phyloP scores from a whole-genome alignment of 2,797 vertebrate species.

The Pachyuromys duprasi region DNA sequence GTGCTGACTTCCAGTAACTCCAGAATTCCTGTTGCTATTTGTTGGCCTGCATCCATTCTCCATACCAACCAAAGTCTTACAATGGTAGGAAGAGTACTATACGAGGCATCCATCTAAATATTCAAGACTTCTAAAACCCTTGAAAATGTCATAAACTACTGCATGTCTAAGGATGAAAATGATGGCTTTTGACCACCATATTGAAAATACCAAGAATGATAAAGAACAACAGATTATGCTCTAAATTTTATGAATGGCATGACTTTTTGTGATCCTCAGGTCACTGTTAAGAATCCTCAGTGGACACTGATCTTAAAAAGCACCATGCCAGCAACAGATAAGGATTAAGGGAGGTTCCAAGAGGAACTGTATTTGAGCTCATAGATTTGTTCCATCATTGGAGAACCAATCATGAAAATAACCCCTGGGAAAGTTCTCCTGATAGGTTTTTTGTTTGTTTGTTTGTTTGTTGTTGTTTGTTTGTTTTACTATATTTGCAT shows the following conservation, averaged over 20 bases:
- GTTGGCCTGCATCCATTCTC: background rate
- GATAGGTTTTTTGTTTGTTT: background rate
- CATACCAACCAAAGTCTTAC: conserved; percentile 54
- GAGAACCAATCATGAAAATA: background rate
- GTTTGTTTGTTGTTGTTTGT: too few relatives aligned
- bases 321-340: background rate
- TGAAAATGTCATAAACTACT: conserved; percentile 58
- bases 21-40: background rate
- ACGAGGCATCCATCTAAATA: conserved; percentile 59
- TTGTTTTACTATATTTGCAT: conserved; percentile 10
- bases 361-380: conserved; percentile 7
- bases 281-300: background rate
- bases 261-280: background rate
- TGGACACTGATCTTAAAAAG: conserved; percentile 23
- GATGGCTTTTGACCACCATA: conserved; percentile 33
- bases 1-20: background rate
- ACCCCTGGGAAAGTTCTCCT: background rate
- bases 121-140: conserved; percentile 75
- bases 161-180: conserved; percentile 44
- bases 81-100: background rate
- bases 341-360: background rate
- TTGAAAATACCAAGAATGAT: background rate
- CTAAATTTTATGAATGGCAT: background rate
- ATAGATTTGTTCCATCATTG: background rate
- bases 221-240: background rate